Evolutionary conservation across 2,113 vertebrate species (phyloP).

Genomic region (Mus spicilegus): DNA sequence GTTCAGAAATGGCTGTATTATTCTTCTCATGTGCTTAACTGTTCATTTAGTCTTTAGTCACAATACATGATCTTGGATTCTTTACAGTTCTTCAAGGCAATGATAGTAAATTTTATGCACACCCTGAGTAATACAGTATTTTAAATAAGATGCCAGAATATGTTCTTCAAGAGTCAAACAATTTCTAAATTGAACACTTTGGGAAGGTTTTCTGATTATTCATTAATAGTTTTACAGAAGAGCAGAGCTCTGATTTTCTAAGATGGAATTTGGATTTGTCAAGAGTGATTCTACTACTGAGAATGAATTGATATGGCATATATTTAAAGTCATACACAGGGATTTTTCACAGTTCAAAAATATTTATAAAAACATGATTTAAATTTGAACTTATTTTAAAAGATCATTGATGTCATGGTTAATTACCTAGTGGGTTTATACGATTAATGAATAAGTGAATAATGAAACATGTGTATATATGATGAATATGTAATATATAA

Average conservation of each 20-base stretch:
- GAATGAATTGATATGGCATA: background rate
- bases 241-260: slow-evolving; percentile 1
- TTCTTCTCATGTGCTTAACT: slow-evolving; percentile 46
- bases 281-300: slow-evolving; percentile 16
- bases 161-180: background rate
- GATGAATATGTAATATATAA: no score
- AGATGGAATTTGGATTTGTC: slow-evolving; percentile 44
- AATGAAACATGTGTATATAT: no score
- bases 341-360: background rate
- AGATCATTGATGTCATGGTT: background rate
- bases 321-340: background rate
- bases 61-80: background rate
- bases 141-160: slow-evolving; percentile 61
- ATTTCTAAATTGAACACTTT: slow-evolving; percentile 22
- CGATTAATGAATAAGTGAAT: background rate
- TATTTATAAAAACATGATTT: slow-evolving; percentile 22
- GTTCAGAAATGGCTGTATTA: background rate
- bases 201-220: slow-evolving; percentile 40
- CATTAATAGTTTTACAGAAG: slow-evolving; percentile 1
- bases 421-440: background rate
- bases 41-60: slow-evolving; percentile 55
- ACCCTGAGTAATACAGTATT: slow-evolving; percentile 11
- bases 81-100: slow-evolving; percentile 38
- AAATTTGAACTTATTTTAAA: background rate
- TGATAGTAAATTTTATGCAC: slow-evolving; percentile 45